Evolutionary conservation across 2,888 invertebrate species (phyloP).

Genomic region (Ditylenchus weischeri): DNA sequence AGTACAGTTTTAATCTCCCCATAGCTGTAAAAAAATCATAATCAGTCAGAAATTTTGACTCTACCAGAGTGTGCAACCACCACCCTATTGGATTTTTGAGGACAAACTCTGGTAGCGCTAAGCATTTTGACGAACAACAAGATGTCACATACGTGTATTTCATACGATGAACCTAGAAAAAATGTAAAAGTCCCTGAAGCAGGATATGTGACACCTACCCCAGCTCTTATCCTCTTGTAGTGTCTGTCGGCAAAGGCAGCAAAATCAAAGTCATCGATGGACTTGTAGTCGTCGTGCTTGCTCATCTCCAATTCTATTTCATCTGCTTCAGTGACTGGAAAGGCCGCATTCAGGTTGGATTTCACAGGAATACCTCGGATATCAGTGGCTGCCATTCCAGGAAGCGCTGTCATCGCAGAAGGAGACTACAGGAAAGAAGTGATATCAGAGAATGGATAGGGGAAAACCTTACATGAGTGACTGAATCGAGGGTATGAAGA

Average conservation of each 20-base stretch:
- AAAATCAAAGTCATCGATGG: conserved; percentile 19
- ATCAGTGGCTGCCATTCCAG: neutral
- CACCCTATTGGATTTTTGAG: no score
- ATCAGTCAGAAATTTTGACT: no score
- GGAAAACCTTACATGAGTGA: neutral
- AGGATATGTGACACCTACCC: conserved; percentile 19
- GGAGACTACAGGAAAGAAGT: neutral
- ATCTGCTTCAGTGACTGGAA: neutral
- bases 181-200: neutral
- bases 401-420: conserved; percentile 2
- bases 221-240: conserved; percentile 27
- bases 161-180: conserved; percentile 36
- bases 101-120: no score
- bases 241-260: conserved; percentile 34
- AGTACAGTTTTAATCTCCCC: conserved; percentile 35
- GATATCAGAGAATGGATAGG: neutral
- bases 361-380: neutral
- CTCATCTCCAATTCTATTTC: conserved; percentile 7
- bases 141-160: conserved; percentile 27
- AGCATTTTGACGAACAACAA: no score
- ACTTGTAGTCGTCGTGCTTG: conserved; percentile 5
- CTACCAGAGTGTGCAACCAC: no score
- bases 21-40: no score
- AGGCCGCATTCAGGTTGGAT: neutral
- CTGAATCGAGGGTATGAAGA: neutral